A percentile compares a stretch with the other conserved stretches of the same genome.
Evolutionary conservation across 1,140 invertebrate genomes (phyloP).

Genomic region (Lordiphosa collinella): DNA sequence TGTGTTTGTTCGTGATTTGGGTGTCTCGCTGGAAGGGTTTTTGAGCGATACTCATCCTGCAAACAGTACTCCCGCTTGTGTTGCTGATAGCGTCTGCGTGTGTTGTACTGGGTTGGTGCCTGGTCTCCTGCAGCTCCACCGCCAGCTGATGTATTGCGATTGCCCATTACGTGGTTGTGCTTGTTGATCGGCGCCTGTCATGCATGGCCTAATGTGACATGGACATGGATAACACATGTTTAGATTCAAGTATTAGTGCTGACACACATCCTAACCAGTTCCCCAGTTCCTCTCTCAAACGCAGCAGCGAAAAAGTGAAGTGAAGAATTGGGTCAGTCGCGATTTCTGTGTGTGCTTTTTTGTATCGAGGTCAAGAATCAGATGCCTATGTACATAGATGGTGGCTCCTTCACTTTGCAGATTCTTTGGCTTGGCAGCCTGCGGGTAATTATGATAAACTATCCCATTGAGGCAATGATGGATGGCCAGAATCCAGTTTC

Average conservation of each 20-base stretch:
- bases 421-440: conserved; percentile 11
- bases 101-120: conserved; percentile 40
- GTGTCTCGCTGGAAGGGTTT: conserved; percentile 55
- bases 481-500: conserved; percentile 42
- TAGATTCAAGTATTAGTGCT: conserved; percentile 18
- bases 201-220: conserved; percentile 63
- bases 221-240: conserved; percentile 32
- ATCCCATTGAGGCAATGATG: conserved; percentile 44
- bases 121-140: conserved; percentile 20
- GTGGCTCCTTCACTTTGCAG: conserved; percentile 6
- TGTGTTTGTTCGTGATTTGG: conserved; percentile 13
- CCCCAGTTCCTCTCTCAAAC: conserved; percentile 4
- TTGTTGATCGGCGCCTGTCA: conserved; percentile 43
- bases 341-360: conserved; percentile 26
- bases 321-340: conserved; percentile 62
- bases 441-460: conserved; percentile 62
- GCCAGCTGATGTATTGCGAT: conserved; percentile 39
- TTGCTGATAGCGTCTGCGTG: conserved; percentile 58
- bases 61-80: conserved; percentile 59
- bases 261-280: conserved; percentile 60
- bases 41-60: conserved; percentile 58
- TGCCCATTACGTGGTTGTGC: conserved; percentile 50
- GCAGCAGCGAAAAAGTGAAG: conserved; percentile 59
- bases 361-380: conserved; percentile 53
- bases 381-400: conserved; percentile 19